A percentile compares a stretch with the other conserved stretches of the same genome.
These are phyloP conservation scores for Poecile montanus DNA, from an alignment of 2,797 vertebrate genomes.

Conservation along the genomic window DNA sequence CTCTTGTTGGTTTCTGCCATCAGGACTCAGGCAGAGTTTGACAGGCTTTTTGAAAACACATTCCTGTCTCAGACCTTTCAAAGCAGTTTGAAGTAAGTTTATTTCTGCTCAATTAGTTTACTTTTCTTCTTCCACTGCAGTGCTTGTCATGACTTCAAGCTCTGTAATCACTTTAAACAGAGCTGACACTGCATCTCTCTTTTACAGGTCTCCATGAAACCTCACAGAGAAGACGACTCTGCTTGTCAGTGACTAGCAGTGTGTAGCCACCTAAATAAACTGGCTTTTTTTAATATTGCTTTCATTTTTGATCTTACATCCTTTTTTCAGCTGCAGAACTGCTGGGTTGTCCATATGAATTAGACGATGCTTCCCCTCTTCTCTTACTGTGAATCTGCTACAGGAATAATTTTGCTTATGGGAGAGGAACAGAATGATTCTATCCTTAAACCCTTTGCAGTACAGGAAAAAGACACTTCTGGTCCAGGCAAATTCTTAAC, in stretches of 20 bases:
- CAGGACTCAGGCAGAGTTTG: not conserved
- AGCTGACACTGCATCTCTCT: not conserved
- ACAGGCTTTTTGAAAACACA: not conserved
- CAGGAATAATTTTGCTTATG: not conserved
- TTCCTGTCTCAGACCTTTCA: not conserved
- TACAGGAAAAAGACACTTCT: not conserved
- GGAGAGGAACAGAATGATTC: not conserved
- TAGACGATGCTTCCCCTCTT: not conserved
- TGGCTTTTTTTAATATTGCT: not conserved
- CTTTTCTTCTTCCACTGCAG: not conserved
- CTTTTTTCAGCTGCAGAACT: not conserved
- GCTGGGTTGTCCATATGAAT: not conserved
- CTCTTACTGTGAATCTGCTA: not conserved
- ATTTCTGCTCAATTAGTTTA: not conserved
- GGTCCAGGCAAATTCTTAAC: not conserved
- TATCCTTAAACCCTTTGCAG: not conserved
- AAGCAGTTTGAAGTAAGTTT: not conserved
- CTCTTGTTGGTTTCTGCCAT: not conserved
- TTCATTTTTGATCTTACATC: not conserved
- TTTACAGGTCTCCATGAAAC: not conserved
- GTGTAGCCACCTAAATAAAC: not conserved
- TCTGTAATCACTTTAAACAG: not conserved
- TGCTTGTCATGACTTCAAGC: not conserved
- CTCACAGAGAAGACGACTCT: not conserved
- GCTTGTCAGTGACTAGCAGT: not conserved